Evolutionary conservation across 2,888 invertebrate genomes (phyloP).

Genomic region (Drosophila pseudotakahashii): DNA sequence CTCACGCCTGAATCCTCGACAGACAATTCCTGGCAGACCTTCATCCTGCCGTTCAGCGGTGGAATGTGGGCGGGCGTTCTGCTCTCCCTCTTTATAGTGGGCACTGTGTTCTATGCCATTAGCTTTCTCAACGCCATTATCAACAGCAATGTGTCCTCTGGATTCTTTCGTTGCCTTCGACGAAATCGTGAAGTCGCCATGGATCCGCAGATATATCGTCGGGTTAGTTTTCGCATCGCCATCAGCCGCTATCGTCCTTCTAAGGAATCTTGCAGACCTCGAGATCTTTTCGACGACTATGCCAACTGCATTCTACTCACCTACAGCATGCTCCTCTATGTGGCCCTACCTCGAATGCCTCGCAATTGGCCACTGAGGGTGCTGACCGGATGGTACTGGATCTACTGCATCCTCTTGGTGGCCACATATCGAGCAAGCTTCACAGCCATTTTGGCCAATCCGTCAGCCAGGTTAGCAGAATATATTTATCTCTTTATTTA

Average conservation of each 20-base stretch:
- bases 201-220: conserved; percentile 36
- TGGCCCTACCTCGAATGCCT: conserved; percentile 91
- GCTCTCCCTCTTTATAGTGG: conserved; percentile 88
- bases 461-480: conserved; percentile 86
- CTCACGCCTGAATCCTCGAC: conserved; percentile 91
- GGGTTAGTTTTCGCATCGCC: conserved; percentile 72
- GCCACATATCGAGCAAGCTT: conserved; percentile 93
- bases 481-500: too few relatives aligned
- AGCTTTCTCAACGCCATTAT: conserved; percentile 84
- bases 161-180: conserved; percentile 62
- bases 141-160: conserved; percentile 19
- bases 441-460: conserved; percentile 93
- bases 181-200: conserved; percentile 8
- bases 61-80: conserved; percentile 91
- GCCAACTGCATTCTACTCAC: conserved; percentile 91
- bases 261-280: background rate
- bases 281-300: conserved; percentile 89
- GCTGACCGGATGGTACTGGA: conserved; percentile 94
- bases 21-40: conserved; percentile 93
- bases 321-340: conserved; percentile 92
- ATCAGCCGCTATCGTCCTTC: conserved; percentile 56
- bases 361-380: conserved; percentile 92
- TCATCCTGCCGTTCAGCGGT: conserved; percentile 91
- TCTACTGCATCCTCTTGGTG: conserved; percentile 91
- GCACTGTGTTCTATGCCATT: conserved; percentile 88